These are phyloP conservation scores for Meghimatium bilineatum DNA, from an alignment of 2,888 invertebrate species.

Conservation along the genomic window DNA sequence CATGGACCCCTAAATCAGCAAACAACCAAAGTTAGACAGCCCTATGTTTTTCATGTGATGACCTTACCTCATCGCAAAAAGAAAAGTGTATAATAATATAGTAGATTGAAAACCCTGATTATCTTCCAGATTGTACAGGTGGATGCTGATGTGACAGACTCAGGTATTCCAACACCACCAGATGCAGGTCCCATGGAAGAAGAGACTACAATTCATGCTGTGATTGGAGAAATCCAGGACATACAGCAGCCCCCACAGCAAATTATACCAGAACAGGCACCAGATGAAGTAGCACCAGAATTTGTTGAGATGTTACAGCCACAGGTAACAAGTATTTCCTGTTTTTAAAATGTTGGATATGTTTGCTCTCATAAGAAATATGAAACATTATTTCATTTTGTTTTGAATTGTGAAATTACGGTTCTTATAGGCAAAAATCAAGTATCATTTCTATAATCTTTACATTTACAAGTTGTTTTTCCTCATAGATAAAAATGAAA, in stretches of 20 bases:
- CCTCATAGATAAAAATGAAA: too few relatives aligned
- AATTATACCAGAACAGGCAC: constrained; percentile 56
- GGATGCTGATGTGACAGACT: constrained; percentile 52
- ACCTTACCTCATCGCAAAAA: background rate
- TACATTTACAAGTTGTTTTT: too few relatives aligned
- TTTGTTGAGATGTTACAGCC: constrained; percentile 73
- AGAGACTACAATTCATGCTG: constrained; percentile 56
- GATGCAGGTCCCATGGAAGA: constrained; percentile 59
- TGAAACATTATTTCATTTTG: too few relatives aligned
- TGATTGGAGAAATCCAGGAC: constrained; percentile 53
- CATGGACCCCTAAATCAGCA: too few relatives aligned
- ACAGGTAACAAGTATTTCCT: constrained; percentile 46
- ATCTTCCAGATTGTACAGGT: constrained; percentile 17
- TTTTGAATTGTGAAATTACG: too few relatives aligned
- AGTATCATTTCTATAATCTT: too few relatives aligned
- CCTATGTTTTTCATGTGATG: too few relatives aligned
- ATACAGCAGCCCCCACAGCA: constrained; percentile 57
- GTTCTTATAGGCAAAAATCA: too few relatives aligned
- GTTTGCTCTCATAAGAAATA: too few relatives aligned
- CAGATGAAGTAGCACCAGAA: constrained; percentile 69
- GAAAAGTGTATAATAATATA: too few relatives aligned
- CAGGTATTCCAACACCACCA: constrained; percentile 50
- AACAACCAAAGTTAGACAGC: too few relatives aligned
- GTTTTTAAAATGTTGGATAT: too few relatives aligned
- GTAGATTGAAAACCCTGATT: background rate